Evolutionary conservation across 2,113 vertebrate species (phyloP).

Genomic region (Lophotis ruficrista): DNA sequence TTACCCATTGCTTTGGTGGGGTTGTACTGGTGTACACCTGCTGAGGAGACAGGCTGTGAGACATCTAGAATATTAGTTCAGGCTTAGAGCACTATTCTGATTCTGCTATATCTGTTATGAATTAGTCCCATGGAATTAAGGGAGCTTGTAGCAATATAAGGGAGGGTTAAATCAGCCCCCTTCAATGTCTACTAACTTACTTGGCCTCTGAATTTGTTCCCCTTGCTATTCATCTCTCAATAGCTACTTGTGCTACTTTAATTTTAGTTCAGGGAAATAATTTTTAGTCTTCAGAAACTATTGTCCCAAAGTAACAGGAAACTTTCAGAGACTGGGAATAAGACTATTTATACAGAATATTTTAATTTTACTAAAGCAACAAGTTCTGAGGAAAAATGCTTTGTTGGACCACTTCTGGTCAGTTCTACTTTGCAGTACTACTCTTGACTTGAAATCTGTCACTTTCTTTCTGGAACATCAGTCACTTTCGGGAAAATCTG

Average conservation of each 20-base stretch:
- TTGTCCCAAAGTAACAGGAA: not conserved
- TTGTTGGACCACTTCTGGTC: not conserved
- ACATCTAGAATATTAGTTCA: not conserved
- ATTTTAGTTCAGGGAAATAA: not conserved
- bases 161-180: not conserved
- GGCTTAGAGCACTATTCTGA: not conserved
- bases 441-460: not conserved
- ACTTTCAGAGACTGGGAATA: not conserved
- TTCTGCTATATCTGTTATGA: not conserved
- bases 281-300: not conserved
- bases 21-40: not conserved
- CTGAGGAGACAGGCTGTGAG: not conserved
- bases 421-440: not conserved
- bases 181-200: slow-evolving; percentile 46
- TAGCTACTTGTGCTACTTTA: slow-evolving; percentile 44
- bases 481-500: not conserved
- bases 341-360: not conserved
- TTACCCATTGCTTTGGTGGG: not conserved
- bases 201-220: slow-evolving; percentile 58
- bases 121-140: not conserved
- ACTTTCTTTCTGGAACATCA: not conserved
- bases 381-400: not conserved
- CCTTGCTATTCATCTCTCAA: slow-evolving; percentile 60
- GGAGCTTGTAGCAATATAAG: not conserved
- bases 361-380: not conserved